These are phyloP conservation scores for Sinocyclocheilus rhinocerous DNA, from an alignment of 2,113 vertebrate genomes.

Conservation along the genomic window DNA sequence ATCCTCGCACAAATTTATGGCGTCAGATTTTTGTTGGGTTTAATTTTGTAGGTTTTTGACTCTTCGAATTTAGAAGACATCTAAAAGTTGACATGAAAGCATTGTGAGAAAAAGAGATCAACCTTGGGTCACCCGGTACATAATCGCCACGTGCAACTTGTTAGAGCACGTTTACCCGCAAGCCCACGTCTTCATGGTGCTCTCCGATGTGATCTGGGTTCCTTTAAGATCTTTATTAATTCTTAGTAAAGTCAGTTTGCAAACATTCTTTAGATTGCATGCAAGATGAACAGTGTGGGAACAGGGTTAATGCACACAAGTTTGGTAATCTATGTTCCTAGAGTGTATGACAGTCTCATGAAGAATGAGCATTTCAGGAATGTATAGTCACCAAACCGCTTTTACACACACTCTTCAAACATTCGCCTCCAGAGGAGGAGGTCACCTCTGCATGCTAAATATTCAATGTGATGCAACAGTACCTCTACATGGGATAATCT, in stretches of 20 bases:
- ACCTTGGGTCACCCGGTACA: too few relatives aligned
- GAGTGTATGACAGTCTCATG: background rate
- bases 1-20: too few relatives aligned
- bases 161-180: background rate
- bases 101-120: background rate
- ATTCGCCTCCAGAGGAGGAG: background rate
- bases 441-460: background rate
- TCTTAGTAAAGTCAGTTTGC: background rate
- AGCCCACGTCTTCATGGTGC: background rate
- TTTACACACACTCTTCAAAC: slow-evolving; percentile 4
- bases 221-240: background rate
- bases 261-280: slow-evolving; percentile 1
- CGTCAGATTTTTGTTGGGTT: too few relatives aligned
- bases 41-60: background rate
- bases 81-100: background rate
- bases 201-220: background rate
- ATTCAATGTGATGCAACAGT: slow-evolving; percentile 24
- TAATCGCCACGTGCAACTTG: background rate
- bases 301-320: background rate
- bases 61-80: background rate
- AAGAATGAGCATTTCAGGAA: slow-evolving; percentile 12
- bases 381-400: slow-evolving; percentile 45
- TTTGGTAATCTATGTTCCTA: background rate
- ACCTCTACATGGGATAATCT: background rate
- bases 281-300: background rate